A percentile compares a stretch with the other conserved stretches of the same genome.
These are phyloP conservation scores for Eptesicus fuscus DNA, from an alignment of 2,113 vertebrate genomes.

Conservation along the genomic window DNA sequence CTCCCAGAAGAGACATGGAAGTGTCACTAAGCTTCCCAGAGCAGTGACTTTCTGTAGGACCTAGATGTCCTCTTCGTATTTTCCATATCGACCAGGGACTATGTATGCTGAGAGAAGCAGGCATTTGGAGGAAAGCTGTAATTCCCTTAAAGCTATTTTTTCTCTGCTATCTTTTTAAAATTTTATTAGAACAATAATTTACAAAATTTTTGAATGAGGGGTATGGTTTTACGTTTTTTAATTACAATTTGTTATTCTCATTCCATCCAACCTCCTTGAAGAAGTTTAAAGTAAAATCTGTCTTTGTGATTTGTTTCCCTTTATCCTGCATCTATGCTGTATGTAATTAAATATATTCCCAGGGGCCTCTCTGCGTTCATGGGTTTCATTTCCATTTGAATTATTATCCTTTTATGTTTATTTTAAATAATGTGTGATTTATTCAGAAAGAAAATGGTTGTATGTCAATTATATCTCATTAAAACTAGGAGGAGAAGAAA, in stretches of 20 bases:
- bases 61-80: neutral
- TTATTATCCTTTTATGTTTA: neutral
- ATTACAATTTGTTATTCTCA: neutral
- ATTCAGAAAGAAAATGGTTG: conserved; percentile 1
- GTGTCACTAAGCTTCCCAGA: neutral
- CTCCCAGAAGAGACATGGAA: neutral
- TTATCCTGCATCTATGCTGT: neutral
- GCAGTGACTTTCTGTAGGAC: neutral
- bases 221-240: neutral
- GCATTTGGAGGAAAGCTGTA: neutral
- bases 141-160: neutral
- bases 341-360: neutral
- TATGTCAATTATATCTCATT: conserved; percentile 8
- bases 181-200: neutral
- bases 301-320: conserved; percentile 1
- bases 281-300: neutral
- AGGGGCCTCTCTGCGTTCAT: neutral
- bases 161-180: neutral
- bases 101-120: neutral
- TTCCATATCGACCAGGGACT: neutral
- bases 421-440: conserved; percentile 9
- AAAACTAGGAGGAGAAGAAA: neutral
- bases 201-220: neutral
- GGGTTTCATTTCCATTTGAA: neutral
- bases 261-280: neutral